Base-by-base conservation (phyloP, 2,888 invertebrate genomes). In the Trissolcus brochymenae region DNA sequence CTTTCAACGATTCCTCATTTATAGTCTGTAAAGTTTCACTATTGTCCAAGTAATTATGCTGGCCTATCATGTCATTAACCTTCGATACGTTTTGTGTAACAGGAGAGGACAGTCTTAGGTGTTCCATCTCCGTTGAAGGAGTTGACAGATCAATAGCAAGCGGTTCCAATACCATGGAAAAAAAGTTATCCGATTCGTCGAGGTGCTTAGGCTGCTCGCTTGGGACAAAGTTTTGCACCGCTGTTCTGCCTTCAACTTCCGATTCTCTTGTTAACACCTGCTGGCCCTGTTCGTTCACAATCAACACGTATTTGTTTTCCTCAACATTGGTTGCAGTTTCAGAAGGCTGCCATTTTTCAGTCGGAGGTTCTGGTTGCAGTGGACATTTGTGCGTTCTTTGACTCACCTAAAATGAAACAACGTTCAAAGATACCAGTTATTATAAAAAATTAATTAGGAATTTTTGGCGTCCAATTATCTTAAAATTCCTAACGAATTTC, bases 381-480 rank as follows among this genome's bases (percentile, higher is more conserved):
- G 92, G 91, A 84, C 95, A 96, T 89, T 95, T 95, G 84, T 96
- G 95, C 3, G 95, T 95, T 84, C 95, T 91, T 87, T 95, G 94
- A 61, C 95, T 95, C 9, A 95, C 95, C 93, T 93, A 13, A 41
- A 13, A 13, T 41, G 9, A 41, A 4, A 29, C 1, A 29, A 29
- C 1, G 7, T 29, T 29, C 2, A 29, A 29, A 7, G 19, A n/a
- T n/a, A n/a, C n/a, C n/a, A n/a, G n/a, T n/a, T n/a, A n/a, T n/a
- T n/a, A n/a, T n/a, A n/a, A n/a, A n/a, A n/a, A n/a, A n/a, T n/a
- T n/a, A n/a, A n/a, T n/a, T n/a, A n/a, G n/a, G n/a, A n/a, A n/a
- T n/a, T n/a, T n/a, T n/a, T n/a, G n/a, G n/a, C n/a, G n/a, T n/a
- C n/a, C n/a, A n/a, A n/a, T n/a, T n/a, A n/a, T n/a, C n/a, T n/a